Evolutionary conservation across 2,888 invertebrate species (phyloP).

Genomic region (Eristalis intricaria): DNA sequence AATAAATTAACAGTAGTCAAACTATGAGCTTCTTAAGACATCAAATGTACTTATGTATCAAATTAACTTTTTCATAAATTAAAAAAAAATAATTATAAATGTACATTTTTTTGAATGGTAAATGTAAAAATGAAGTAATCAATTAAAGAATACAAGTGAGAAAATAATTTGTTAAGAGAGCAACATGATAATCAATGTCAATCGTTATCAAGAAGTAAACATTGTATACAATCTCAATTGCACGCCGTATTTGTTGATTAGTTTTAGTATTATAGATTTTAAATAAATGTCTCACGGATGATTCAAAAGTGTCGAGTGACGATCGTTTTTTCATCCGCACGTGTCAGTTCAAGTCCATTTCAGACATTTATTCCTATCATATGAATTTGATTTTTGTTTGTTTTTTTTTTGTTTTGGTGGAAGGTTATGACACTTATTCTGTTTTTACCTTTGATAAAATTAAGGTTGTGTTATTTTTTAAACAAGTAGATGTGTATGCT

Average conservation of each 20-base stretch:
- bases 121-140: conserved; percentile 13
- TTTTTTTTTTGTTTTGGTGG: conserved; percentile 1
- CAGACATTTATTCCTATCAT: neutral
- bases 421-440: conserved; percentile 11
- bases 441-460: conserved; percentile 46
- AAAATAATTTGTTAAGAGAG: conserved; percentile 50
- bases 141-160: conserved; percentile 22
- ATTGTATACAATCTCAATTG: conserved; percentile 78
- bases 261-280: conserved; percentile 75
- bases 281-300: conserved; percentile 32
- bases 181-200: conserved; percentile 70
- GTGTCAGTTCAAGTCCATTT: neutral
- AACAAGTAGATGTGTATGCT: conserved; percentile 9
- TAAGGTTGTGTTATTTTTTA: conserved; percentile 65
- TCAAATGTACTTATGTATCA: conserved; percentile 28
- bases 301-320: conserved; percentile 8
- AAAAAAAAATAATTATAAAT: conserved; percentile 21
- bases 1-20: conserved; percentile 27
- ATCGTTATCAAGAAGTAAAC: conserved; percentile 74
- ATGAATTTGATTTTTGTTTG: neutral
- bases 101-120: neutral
- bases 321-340: conserved; percentile 7
- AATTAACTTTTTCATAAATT: conserved; percentile 24
- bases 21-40: conserved; percentile 35
- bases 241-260: conserved; percentile 79